Conservation (phyloP, 2,113 vertebrate genomes). For the Chunga burmeisteri region DNA sequence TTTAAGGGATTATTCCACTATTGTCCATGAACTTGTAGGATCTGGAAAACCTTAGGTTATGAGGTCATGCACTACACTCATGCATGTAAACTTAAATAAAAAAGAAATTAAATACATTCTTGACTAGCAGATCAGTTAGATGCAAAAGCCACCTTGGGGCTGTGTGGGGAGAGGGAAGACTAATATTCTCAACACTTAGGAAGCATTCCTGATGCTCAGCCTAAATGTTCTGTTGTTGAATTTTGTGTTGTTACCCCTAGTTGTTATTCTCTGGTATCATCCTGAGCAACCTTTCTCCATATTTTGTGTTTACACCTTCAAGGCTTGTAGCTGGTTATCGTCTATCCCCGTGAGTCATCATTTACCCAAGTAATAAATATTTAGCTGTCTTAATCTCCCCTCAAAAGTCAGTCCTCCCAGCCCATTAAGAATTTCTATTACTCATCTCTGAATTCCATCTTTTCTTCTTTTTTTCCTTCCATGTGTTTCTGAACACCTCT, state of each 20-base stretch:
- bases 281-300: neutral
- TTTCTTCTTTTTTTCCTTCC: neutral
- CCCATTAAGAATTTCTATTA: neutral
- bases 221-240: neutral
- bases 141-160: neutral
- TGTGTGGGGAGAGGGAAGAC: fast-evolving
- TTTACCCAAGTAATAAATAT: neutral
- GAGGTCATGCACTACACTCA: neutral
- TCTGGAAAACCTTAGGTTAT: neutral
- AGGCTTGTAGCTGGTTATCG: neutral
- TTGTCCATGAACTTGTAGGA: neutral
- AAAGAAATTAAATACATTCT: neutral
- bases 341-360: neutral
- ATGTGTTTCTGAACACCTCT: neutral
- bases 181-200: neutral
- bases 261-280: neutral
- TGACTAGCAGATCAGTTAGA: neutral
- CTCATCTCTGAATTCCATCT: neutral
- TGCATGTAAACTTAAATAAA: neutral
- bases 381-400: neutral
- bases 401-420: neutral
- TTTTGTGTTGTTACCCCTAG: neutral
- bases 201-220: neutral
- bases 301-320: neutral
- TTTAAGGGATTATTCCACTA: neutral